Conservation (phyloP, 2,113 vertebrate genomes). For the Malurus elegans region DNA sequence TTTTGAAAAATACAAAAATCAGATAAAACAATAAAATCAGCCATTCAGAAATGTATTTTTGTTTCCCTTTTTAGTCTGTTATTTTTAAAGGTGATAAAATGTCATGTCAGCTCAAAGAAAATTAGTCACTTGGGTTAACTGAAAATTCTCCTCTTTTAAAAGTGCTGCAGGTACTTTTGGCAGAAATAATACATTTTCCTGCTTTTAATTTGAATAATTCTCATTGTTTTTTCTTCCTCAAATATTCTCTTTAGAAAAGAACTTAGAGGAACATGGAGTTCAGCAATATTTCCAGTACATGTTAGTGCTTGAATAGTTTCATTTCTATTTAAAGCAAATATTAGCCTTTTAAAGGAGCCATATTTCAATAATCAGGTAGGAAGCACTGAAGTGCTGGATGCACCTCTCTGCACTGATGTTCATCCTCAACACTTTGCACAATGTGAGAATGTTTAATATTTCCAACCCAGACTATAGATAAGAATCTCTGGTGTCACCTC, state of each 20-base stretch:
- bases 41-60: background rate
- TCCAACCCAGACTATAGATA: constrained; percentile 78
- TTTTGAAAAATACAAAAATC: background rate
- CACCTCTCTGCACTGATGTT: constrained; percentile 80
- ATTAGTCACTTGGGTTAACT: background rate
- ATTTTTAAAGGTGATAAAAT: constrained; percentile 36
- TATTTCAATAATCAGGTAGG: constrained; percentile 80
- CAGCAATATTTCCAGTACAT: constrained; percentile 62
- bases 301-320: constrained; percentile 69
- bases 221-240: background rate
- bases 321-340: constrained; percentile 71
- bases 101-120: constrained; percentile 12
- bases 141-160: background rate
- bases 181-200: background rate
- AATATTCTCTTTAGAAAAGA: constrained; percentile 21
- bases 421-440: constrained; percentile 80
- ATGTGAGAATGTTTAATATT: constrained; percentile 86
- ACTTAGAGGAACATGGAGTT: constrained; percentile 26
- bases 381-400: constrained; percentile 80
- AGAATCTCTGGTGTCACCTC: constrained; percentile 82
- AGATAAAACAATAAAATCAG: background rate
- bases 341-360: constrained; percentile 76
- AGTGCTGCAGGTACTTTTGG: background rate
- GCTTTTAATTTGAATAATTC: background rate
- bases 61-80: background rate